Base-by-base conservation (phyloP, 2,888 invertebrate species). In the Argyresthia goedartella region DNA sequence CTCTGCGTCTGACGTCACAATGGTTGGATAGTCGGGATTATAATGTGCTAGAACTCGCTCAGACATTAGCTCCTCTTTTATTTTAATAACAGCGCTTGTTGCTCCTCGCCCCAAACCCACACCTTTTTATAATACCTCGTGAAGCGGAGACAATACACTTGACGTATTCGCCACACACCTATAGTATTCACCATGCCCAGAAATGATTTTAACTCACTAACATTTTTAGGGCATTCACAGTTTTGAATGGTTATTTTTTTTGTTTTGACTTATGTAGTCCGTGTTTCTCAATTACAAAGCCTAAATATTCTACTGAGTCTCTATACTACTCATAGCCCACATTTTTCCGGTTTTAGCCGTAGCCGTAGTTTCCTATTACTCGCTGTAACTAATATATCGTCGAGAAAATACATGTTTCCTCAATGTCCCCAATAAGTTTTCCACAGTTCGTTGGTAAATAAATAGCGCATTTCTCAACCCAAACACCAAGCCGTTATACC, bases 361-460 rank as follows among this genome's bases (percentile, higher is more conserved):
- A 56, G 46, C 0, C 56, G 53, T 1, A 36, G 35, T 6, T 49
- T 15, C 9, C 35, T 50, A 44, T 53, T 43, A 0, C 16, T 51
- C 0, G 9, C 52, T 1, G 55, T 52, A 6, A 54, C 49, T 9
- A 52, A 49, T 8, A 54, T 44, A 50, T 57, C 56, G 46, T 57
- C 56, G 16, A 52, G 47, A 48, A 52, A 57, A 52, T 44, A 13
- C 51, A 48, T 0, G 45, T n/a, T 6, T 44, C 51, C n/a, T 54
- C 53, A 10, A 60, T 16, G 14, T 45, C 55, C 16, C 9, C 25
- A 57, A 51, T 25, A 57, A 35, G 13, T 41, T 50, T 44, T 59
- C 56, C 60, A 67, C 65, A 14, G 60, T 56, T 55, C 60, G 59
- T 56, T 70, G 63, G 51, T 67, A 67, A 52, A 61, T 61, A 11